phyloP scores from a whole-genome alignment of 2,888 invertebrate species.

The Amblyteles armatorius region DNA sequence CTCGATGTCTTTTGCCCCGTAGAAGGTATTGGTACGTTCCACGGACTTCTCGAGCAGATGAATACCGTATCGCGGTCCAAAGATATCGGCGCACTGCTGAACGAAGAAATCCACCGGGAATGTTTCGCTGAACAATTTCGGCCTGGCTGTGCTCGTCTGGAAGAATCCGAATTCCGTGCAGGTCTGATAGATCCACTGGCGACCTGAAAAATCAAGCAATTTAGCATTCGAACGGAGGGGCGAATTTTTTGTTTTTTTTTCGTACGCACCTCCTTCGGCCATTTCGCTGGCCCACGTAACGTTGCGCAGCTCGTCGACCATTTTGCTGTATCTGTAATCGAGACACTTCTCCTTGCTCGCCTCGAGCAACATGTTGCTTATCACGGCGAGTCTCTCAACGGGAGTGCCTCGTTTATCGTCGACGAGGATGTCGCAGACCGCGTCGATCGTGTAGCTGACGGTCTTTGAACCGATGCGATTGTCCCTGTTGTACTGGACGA shows the following conservation, averaged over 20 bases:
- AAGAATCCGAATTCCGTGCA: slow-evolving; percentile 98
- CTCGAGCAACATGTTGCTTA: slow-evolving; percentile 90
- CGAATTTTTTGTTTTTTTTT: background rate
- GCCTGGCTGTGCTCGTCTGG: slow-evolving; percentile 92
- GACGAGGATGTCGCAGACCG: slow-evolving; percentile 92
- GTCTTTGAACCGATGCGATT: slow-evolving; percentile 89
- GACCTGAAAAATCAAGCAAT: slow-evolving; percentile 84
- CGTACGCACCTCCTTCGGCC: slow-evolving; percentile 88
- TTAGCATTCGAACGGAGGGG: background rate
- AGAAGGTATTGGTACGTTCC: slow-evolving; percentile 91
- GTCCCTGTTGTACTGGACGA: slow-evolving; percentile 98
- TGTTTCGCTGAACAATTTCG: slow-evolving; percentile 90
- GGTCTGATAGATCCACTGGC: slow-evolving; percentile 98
- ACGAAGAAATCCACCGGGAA: slow-evolving; percentile 92
- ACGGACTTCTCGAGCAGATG: slow-evolving; percentile 88
- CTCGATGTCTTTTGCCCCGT: slow-evolving; percentile 91
- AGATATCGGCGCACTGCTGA: slow-evolving; percentile 93
- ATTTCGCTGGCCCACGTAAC: slow-evolving; percentile 88
- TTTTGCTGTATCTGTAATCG: slow-evolving; percentile 92
- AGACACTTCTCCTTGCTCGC: slow-evolving; percentile 90
- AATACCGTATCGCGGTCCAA: slow-evolving; percentile 89
- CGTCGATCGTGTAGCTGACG: slow-evolving; percentile 92
- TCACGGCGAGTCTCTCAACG: slow-evolving; percentile 89
- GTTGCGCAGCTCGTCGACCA: slow-evolving; percentile 89
- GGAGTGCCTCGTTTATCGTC: slow-evolving; percentile 87